Evolutionary conservation across 2,797 vertebrate genomes (phyloP).

Genomic region (Dromococcyx pavoninus): DNA sequence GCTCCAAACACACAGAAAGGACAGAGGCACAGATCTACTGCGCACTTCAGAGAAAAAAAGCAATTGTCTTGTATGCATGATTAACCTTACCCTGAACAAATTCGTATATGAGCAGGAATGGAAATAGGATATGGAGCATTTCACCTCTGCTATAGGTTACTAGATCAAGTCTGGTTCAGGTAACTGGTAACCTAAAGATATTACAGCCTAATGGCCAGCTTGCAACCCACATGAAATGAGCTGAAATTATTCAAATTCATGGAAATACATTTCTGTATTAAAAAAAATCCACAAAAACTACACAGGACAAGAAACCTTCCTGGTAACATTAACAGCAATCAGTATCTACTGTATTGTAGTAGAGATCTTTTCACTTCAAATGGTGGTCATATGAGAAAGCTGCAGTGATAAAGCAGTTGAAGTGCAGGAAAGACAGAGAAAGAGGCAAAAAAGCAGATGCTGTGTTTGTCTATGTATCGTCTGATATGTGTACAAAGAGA

Average conservation of each 20-base stretch:
- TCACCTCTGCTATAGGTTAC: conserved; percentile 27
- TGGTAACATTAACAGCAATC: not conserved
- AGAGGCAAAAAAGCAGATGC: conserved; percentile 21
- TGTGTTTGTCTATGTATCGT: conserved; percentile 46
- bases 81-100: conserved; percentile 29
- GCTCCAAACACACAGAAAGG: not conserved
- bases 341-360: not conserved
- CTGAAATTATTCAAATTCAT: conserved; percentile 22
- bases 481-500: conserved; percentile 67
- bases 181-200: conserved; percentile 35
- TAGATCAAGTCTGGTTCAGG: conserved; percentile 1
- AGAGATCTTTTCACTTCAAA: conserved; percentile 19
- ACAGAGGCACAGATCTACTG: not conserved
- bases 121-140: conserved; percentile 53
- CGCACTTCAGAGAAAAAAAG: not conserved
- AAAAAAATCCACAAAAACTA: not conserved
- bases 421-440: not conserved
- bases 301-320: not conserved
- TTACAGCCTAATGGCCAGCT: not conserved
- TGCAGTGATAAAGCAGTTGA: not conserved
- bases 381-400: not conserved
- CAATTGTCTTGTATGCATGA: not conserved
- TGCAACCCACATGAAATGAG: conserved; percentile 26
- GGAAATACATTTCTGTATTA: not conserved
- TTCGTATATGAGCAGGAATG: not conserved